These are phyloP conservation scores for Echiichthys vipera DNA, from an alignment of 2,797 vertebrate species.

Conservation along the genomic window DNA sequence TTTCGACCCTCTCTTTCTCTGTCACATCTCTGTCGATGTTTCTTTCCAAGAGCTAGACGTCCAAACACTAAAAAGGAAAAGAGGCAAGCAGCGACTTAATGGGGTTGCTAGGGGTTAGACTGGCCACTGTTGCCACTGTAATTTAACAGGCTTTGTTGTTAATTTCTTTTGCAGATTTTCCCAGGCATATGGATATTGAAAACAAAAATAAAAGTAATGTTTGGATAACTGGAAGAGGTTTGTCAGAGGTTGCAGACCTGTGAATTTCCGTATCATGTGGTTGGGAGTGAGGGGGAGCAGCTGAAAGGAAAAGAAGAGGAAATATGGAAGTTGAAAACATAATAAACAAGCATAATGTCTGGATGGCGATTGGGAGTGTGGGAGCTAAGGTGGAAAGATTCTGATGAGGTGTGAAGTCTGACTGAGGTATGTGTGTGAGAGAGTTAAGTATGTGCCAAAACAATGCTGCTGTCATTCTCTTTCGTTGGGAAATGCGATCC, in stretches of 20 bases:
- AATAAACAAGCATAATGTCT: conserved; percentile 82
- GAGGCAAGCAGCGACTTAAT: conserved; percentile 60
- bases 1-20: conserved; percentile 55
- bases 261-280: conserved; percentile 69
- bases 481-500: conserved; percentile 22
- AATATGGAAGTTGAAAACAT: conserved; percentile 84
- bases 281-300: conserved; percentile 74
- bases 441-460: conserved; percentile 5
- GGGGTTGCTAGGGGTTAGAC: conserved; percentile 60
- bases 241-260: conserved; percentile 67
- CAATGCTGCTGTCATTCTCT: conserved; percentile 33
- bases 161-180: conserved; percentile 61
- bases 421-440: conserved; percentile 8
- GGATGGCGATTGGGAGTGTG: conserved; percentile 84
- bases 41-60: conserved; percentile 60
- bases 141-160: conserved; percentile 58
- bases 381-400: conserved; percentile 52
- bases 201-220: conserved; percentile 77
- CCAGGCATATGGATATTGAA: conserved; percentile 54
- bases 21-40: conserved; percentile 61
- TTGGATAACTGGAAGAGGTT: conserved; percentile 80
- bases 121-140: conserved; percentile 48
- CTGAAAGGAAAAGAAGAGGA: conserved; percentile 88
- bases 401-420: conserved; percentile 56
- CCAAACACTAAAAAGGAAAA: conserved; percentile 51